Evolutionary conservation across 1,140 invertebrate genomes (phyloP).

Genomic region (Drosophila subpulchrella): DNA sequence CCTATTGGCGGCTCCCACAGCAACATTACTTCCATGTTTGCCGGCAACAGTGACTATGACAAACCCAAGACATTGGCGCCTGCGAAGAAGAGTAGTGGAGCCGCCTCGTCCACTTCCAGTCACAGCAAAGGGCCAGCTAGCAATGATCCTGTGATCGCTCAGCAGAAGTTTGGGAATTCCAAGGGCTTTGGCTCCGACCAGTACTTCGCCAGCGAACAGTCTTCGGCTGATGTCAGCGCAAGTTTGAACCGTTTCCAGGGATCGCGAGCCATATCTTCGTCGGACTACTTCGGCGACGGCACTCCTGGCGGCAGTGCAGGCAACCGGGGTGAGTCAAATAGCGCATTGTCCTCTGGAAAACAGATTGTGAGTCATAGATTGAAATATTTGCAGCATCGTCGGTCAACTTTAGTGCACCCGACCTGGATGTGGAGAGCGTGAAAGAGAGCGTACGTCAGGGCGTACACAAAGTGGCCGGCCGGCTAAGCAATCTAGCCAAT

Average conservation of each 20-base stretch:
- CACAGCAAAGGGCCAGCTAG: conserved; percentile 48
- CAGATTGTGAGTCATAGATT: neutral
- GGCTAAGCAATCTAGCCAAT: conserved; percentile 96
- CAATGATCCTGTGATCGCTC: conserved; percentile 87
- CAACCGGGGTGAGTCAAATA: conserved; percentile 35
- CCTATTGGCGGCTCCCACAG: conserved; percentile 73
- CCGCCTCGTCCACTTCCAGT: conserved; percentile 1
- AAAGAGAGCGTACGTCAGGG: conserved; percentile 98
- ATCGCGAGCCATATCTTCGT: conserved; percentile 96
- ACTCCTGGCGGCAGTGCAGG: conserved; percentile 57
- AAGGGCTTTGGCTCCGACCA: conserved; percentile 99
- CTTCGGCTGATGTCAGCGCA: conserved; percentile 61
- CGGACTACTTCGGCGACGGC: conserved; percentile 95
- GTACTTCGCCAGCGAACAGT: conserved; percentile 92
- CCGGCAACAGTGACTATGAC: conserved; percentile 49
- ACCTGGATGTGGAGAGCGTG: conserved; percentile 93
- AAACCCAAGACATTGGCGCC: conserved; percentile 48
- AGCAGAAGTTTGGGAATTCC: conserved; percentile 97
- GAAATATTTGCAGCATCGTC: conserved; percentile 36
- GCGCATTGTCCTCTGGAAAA: neutral
- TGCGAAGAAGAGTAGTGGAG: conserved; percentile 3
- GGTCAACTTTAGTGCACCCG: conserved; percentile 82
- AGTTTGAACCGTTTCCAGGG: conserved; percentile 91
- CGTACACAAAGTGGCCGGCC: conserved; percentile 97
- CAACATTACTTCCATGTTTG: conserved; percentile 82